These are phyloP conservation scores for Apodemus speciosus DNA, from an alignment of 2,113 vertebrate genomes.

Conservation along the genomic window DNA sequence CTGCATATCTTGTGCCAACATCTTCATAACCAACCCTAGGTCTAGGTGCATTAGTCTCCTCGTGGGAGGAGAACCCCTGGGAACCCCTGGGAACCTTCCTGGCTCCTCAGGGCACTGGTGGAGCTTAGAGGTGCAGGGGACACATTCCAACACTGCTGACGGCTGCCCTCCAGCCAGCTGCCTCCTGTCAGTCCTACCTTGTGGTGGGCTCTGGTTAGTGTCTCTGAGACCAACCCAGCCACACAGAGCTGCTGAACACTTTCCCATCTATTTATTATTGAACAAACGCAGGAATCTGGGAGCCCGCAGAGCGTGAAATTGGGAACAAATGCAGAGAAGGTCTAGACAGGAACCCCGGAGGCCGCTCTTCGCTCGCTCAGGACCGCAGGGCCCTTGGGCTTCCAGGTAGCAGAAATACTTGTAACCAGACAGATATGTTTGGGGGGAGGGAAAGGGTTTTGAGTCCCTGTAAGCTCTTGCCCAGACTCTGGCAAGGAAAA, in stretches of 20 bases:
- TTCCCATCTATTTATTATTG: conserved; percentile 80
- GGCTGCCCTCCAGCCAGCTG: not conserved
- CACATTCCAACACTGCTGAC: not conserved
- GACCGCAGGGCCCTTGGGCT: conserved; percentile 72
- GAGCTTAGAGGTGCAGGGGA: not conserved
- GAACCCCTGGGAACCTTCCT: not conserved
- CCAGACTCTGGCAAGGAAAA: accelerated
- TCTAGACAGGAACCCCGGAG: conserved; percentile 87
- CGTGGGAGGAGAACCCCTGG: not conserved
- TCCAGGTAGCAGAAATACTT: conserved; percentile 76
- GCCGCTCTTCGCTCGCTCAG: conserved; percentile 21
- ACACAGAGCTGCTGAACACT: conserved; percentile 68
- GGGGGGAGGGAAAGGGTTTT: not conserved
- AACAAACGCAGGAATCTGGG: conserved; percentile 78
- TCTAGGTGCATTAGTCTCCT: not conserved
- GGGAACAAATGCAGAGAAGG: conserved; percentile 87
- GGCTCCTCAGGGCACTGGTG: not conserved
- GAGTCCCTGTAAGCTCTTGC: accelerated
- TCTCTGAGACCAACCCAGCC: conserved; percentile 60
- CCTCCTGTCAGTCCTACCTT: not conserved
- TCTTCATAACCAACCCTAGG: accelerated
- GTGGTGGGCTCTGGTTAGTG: conserved; percentile 57
- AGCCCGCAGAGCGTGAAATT: conserved; percentile 86
- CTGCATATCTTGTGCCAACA: accelerated
- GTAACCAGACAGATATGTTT: conserved; percentile 76